phyloP scores from a whole-genome alignment of 2,888 invertebrate genomes.

The Metopia argyrocephala region DNA sequence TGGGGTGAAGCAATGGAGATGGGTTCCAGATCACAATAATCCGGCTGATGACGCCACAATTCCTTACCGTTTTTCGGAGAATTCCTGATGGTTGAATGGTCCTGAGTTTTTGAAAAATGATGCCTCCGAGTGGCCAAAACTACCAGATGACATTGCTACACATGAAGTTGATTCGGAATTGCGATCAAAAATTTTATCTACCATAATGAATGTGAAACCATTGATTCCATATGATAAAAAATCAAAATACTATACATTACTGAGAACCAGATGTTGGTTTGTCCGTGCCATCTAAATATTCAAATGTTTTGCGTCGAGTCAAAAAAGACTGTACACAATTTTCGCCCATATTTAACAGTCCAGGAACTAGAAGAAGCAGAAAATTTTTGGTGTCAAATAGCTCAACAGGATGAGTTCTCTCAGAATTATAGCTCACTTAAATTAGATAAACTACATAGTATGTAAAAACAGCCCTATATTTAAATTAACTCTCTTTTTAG shows the following conservation, averaged over 20 bases:
- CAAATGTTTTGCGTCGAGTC: constrained; percentile 15
- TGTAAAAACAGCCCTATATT: constrained; percentile 11
- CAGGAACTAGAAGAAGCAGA: constrained; percentile 11
- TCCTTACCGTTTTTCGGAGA: constrained; percentile 11
- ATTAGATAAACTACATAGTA: not conserved
- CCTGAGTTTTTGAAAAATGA: constrained; percentile 1
- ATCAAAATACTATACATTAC: not conserved
- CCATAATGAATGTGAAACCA: not conserved
- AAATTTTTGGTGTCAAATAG: constrained; percentile 25
- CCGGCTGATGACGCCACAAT: constrained; percentile 25
- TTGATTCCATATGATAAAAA: not conserved
- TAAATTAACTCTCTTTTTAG: too few species aligned
- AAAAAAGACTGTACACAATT: not conserved
- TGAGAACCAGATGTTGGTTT: constrained; percentile 1
- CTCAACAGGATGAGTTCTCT: constrained; percentile 10
- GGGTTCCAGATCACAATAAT: constrained; percentile 25
- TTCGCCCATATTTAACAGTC: not conserved
- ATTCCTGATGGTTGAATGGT: constrained; percentile 25
- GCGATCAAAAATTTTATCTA: constrained; percentile 8
- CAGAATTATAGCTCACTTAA: not conserved
- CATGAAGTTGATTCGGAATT: constrained; percentile 1
- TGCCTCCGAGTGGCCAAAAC: not conserved
- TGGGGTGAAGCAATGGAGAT: constrained; percentile 13
- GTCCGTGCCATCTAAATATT: constrained; percentile 10
- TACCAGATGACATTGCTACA: not conserved